A percentile compares a stretch with the other conserved stretches of the same genome.
Conservation (phyloP, 2,797 vertebrate species). For the Pachyuromys duprasi region DNA sequence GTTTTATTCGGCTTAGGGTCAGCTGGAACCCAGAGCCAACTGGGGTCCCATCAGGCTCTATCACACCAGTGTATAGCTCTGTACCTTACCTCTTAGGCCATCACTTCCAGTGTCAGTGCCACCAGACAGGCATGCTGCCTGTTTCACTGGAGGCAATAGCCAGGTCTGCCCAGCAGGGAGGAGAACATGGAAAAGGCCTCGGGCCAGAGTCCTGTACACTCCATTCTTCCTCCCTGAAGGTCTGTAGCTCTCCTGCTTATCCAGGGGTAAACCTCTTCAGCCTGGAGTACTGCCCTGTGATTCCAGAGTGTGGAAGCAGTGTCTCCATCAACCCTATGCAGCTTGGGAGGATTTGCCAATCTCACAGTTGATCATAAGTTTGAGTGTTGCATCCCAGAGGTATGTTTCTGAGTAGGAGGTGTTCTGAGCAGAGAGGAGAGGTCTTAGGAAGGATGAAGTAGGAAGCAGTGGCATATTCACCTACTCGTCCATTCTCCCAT, state of each 20-base stretch:
- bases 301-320: neutral
- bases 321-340: neutral
- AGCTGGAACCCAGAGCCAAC: neutral
- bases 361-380: neutral
- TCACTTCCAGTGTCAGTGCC: neutral
- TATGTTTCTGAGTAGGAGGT: neutral
- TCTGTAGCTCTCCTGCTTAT: neutral
- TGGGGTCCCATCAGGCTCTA: neutral
- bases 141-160: too few relatives aligned
- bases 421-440: neutral
- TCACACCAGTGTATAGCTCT: neutral
- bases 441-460: neutral
- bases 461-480: neutral
- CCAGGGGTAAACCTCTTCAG: neutral
- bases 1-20: neutral
- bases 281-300: neutral
- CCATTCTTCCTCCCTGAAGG: neutral
- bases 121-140: neutral
- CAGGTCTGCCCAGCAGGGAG: neutral
- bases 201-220: neutral
- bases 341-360: neutral
- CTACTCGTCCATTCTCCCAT: neutral
- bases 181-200: neutral
- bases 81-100: neutral
- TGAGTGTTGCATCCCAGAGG: neutral